These are phyloP conservation scores for Sitobion miscanthi DNA, from an alignment of 1,140 invertebrate genomes.

Conservation along the genomic window DNA sequence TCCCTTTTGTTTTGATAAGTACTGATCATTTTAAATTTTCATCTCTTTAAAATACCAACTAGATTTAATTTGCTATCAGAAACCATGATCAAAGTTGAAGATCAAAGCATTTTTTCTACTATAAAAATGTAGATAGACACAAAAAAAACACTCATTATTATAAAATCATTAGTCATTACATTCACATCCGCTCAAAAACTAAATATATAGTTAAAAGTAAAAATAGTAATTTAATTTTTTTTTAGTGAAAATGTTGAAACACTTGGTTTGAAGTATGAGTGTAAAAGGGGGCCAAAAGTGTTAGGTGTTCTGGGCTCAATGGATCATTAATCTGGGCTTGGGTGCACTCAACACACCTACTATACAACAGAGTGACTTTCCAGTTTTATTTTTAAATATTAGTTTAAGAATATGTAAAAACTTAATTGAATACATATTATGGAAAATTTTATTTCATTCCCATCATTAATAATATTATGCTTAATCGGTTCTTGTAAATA, in stretches of 20 bases:
- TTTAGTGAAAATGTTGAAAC: not conserved
- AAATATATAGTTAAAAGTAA: not conserved
- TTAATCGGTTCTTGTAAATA: not conserved
- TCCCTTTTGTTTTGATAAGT: no score
- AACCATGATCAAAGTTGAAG: no score
- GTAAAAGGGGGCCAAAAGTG: not conserved
- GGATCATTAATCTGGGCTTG: not conserved
- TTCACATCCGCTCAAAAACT: no score
- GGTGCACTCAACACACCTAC: not conserved
- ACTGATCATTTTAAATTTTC: no score
- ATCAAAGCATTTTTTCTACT: no score
- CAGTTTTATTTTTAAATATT: not conserved
- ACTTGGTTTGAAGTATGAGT: no score
- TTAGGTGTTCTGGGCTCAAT: not conserved
- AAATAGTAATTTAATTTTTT: not conserved
- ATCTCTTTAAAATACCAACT: no score
- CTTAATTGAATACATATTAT: not conserved
- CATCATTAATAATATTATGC: slow-evolving; percentile 37
- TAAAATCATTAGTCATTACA: no score
- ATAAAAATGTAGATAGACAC: no score
- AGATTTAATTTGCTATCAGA: no score
- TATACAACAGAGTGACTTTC: not conserved
- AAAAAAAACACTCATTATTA: no score
- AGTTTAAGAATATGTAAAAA: not conserved
- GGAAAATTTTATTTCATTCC: slow-evolving; percentile 20